Evolutionary conservation across 2,797 vertebrate species (phyloP).

Genomic region (Dallia pectoralis): DNA sequence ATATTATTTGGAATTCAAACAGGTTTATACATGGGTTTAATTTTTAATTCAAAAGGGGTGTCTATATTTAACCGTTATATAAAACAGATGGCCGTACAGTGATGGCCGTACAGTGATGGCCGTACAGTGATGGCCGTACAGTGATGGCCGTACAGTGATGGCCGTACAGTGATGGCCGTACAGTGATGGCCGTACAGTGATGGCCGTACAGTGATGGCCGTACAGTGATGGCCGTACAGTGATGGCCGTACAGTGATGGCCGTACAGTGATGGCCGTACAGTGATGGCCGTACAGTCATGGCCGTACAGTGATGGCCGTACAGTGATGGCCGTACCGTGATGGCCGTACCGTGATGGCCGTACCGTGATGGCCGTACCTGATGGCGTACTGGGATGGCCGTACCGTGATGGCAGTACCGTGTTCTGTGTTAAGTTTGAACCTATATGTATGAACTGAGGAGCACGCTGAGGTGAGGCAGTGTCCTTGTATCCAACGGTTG

Average conservation of each 20-base stretch:
- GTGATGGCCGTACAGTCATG: neutral
- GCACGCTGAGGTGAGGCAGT: conserved; percentile 2
- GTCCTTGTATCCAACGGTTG: neutral
- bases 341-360: neutral
- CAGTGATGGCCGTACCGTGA: neutral
- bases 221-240: neutral
- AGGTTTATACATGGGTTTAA: neutral
- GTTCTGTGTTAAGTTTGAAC: conserved; percentile 8
- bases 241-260: neutral
- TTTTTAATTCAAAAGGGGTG: neutral
- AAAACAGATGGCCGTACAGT: neutral
- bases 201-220: neutral
- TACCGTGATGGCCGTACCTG: neutral
- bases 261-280: neutral
- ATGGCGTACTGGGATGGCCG: no score
- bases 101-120: neutral
- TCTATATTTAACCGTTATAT: neutral
- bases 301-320: neutral
- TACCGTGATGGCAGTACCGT: no score
- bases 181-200: neutral
- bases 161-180: neutral
- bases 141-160: neutral
- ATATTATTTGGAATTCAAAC: conserved; percentile 14
- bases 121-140: neutral
- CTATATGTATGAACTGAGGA: neutral